Evolutionary conservation across 1,140 invertebrate species (phyloP).

Genomic region (Drosophila pruinosa): DNA sequence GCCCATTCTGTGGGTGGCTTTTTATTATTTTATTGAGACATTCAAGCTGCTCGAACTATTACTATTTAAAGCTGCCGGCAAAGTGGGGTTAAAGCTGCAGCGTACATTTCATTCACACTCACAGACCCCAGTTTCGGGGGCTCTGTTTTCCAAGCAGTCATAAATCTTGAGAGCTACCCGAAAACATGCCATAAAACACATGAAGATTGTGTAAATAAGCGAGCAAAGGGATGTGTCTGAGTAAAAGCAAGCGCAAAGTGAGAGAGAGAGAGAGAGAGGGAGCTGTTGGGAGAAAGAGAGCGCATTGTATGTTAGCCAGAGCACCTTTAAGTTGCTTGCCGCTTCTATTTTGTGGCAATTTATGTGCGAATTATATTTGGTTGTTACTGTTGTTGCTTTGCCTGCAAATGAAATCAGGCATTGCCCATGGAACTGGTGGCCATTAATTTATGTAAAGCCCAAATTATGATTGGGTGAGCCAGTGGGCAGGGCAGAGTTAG

Average conservation of each 20-base stretch:
- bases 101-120: neutral
- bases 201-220: conserved; percentile 75
- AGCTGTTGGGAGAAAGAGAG: neutral
- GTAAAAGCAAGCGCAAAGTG: neutral
- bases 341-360: conserved; percentile 54
- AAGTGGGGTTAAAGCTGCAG: conserved; percentile 54
- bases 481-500: neutral
- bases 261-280: neutral
- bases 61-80: conserved; percentile 53
- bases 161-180: conserved; percentile 52
- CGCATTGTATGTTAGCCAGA: neutral
- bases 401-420: conserved; percentile 65
- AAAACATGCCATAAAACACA: conserved; percentile 79
- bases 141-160: conserved; percentile 30
- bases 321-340: conserved; percentile 54
- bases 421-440: conserved; percentile 47
- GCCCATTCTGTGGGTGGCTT: conserved; percentile 4
- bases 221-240: conserved; percentile 33
- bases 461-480: conserved; percentile 74
- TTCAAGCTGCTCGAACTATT: conserved; percentile 35
- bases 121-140: conserved; percentile 13
- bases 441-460: conserved; percentile 82
- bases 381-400: conserved; percentile 24
- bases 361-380: conserved; percentile 60
- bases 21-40: conserved; percentile 57